A percentile compares a stretch with the other conserved stretches of the same genome.
Evolutionary conservation across 2,888 invertebrate genomes (phyloP).

Genomic region (Eupithecia dodoneata): DNA sequence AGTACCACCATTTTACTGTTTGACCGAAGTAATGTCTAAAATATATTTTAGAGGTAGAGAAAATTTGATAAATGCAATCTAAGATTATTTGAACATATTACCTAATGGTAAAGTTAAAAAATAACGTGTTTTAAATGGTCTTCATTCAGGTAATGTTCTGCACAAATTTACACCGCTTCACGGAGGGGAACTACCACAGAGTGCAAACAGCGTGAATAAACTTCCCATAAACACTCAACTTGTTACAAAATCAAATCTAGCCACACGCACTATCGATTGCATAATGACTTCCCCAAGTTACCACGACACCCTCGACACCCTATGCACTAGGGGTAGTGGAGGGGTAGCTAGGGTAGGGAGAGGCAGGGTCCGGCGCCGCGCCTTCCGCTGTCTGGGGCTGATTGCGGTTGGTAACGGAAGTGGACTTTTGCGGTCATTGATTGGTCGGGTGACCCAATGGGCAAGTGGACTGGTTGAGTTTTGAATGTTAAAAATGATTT

Average conservation of each 20-base stretch:
- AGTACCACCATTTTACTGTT: not conserved
- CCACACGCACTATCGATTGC: slow-evolving; percentile 1
- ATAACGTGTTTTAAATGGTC: too few species aligned
- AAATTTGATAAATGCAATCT: not conserved
- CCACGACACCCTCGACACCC: not conserved
- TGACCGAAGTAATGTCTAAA: not conserved
- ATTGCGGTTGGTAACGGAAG: slow-evolving; percentile 7
- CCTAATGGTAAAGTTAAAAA: too few species aligned
- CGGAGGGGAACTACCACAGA: not conserved
- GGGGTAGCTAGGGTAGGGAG: not conserved
- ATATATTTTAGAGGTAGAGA: not conserved
- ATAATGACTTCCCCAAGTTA: slow-evolving; percentile 5
- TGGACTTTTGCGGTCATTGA: not conserved
- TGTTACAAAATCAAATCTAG: not conserved
- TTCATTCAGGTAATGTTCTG: too few species aligned
- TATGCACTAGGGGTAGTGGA: not conserved
- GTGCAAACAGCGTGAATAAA: not conserved
- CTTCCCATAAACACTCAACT: not conserved
- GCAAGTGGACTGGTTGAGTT: not conserved
- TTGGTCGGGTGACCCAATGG: not conserved
- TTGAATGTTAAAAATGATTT: not conserved
- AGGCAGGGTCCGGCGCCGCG: slow-evolving; percentile 3
- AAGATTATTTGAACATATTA: not conserved
- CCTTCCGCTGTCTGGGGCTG: slow-evolving; percentile 6
- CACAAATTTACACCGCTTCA: not conserved